Evolutionary conservation across 2,797 vertebrate species (phyloP).

Genomic region (Paguma larvata): DNA sequence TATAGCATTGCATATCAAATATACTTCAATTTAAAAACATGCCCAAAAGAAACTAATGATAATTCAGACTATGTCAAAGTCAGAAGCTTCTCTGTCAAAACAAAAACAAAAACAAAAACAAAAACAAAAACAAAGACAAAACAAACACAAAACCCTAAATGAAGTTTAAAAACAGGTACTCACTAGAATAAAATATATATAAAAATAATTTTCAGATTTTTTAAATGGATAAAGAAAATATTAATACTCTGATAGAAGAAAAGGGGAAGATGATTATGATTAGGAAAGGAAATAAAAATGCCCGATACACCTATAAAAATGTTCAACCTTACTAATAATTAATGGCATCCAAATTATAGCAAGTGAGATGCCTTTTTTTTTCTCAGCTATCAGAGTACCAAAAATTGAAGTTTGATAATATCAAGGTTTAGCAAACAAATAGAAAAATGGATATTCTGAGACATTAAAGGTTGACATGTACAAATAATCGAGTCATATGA

Average conservation of each 20-base stretch:
- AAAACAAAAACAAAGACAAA: not conserved
- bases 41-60: not conserved
- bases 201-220: not conserved
- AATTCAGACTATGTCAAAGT: not conserved
- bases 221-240: not conserved
- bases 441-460: not conserved
- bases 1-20: not conserved
- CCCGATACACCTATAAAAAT: not conserved
- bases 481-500: not conserved
- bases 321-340: not conserved
- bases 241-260: not conserved
- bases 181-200: not conserved
- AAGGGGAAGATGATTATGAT: not conserved
- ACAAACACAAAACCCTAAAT: not conserved
- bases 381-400: not conserved
- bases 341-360: not conserved
- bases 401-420: not conserved
- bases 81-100: not conserved
- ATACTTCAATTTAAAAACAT: not conserved
- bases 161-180: not conserved
- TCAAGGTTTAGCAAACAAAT: not conserved
- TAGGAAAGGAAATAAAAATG: not conserved
- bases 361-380: not conserved
- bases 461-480: not conserved
- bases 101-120: not conserved